These are phyloP conservation scores for Camponotus floridanus DNA, from an alignment of 1,140 invertebrate genomes.

Conservation along the genomic window DNA sequence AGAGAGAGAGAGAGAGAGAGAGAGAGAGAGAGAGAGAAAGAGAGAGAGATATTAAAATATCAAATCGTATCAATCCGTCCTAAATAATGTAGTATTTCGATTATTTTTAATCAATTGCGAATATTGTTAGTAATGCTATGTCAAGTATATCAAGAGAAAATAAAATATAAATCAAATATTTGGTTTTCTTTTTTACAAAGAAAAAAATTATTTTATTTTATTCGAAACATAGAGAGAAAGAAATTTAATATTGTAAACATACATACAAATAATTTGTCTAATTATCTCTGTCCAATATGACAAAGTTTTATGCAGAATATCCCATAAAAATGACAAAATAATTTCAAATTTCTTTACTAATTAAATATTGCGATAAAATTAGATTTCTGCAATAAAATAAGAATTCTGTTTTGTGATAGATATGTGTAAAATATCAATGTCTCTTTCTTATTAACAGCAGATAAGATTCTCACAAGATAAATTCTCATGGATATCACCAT, in stretches of 20 bases:
- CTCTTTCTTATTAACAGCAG: constrained; percentile 9
- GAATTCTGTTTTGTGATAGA: background rate
- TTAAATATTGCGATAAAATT: background rate
- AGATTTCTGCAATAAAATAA: background rate
- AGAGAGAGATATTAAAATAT: constrained; percentile 5
- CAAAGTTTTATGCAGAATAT: background rate
- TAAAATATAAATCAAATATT: constrained; percentile 27
- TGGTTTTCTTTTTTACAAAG: background rate
- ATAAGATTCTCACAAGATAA: background rate
- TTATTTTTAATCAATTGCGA: constrained; percentile 30
- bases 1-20: no score
- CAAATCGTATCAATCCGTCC: constrained; percentile 31
- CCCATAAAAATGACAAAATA: background rate
- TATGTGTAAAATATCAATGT: background rate
- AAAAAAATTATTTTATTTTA: background rate
- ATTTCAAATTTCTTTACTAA: background rate
- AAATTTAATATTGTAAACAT: background rate
- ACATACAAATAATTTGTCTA: background rate
- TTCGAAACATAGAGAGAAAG: background rate
- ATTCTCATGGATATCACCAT: background rate
- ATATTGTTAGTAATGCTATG: constrained; percentile 37
- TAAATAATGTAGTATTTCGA: constrained; percentile 40
- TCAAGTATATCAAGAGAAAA: constrained; percentile 17
- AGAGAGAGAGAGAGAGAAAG: no score
- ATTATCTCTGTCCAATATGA: background rate